Conservation (phyloP, 2,113 vertebrate species). For the Phylloscopus whistleri region DNA sequence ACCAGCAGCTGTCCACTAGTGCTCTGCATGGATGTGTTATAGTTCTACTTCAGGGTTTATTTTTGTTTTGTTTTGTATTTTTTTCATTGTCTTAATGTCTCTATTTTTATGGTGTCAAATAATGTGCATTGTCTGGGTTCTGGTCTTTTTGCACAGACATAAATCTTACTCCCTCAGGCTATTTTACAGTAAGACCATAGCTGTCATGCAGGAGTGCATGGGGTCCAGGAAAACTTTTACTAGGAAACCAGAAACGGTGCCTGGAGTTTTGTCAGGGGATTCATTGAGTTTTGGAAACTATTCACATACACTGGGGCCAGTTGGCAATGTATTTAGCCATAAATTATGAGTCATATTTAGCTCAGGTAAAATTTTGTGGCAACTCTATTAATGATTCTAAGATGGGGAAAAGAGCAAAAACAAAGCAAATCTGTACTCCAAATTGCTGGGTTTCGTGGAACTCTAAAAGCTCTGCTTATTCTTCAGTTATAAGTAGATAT, state of each 20-base stretch:
- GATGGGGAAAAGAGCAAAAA: background rate
- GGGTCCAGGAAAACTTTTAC: constrained; percentile 21
- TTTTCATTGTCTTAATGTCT: background rate
- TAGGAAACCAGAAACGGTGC: background rate
- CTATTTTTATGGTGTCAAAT: background rate
- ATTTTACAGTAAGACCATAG: background rate
- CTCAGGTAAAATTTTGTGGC: background rate
- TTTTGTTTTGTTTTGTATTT: background rate
- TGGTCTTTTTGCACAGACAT: background rate
- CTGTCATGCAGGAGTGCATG: background rate
- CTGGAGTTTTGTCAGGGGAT: constrained; percentile 5
- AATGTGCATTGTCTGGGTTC: background rate
- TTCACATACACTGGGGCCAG: background rate
- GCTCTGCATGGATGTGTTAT: background rate
- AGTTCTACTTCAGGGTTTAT: background rate
- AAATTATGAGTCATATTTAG: background rate
- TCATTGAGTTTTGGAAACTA: background rate
- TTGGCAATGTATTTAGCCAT: background rate
- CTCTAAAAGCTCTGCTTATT: background rate
- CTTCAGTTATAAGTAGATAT: background rate
- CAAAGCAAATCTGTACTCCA: background rate
- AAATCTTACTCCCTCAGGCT: background rate
- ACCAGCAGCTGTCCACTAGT: background rate
- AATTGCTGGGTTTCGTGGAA: background rate
- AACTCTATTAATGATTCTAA: background rate